A percentile compares a stretch with the other conserved stretches of the same genome.
These are phyloP conservation scores for Mantis religiosa DNA, from an alignment of 2,888 invertebrate genomes.

Conservation along the genomic window DNA sequence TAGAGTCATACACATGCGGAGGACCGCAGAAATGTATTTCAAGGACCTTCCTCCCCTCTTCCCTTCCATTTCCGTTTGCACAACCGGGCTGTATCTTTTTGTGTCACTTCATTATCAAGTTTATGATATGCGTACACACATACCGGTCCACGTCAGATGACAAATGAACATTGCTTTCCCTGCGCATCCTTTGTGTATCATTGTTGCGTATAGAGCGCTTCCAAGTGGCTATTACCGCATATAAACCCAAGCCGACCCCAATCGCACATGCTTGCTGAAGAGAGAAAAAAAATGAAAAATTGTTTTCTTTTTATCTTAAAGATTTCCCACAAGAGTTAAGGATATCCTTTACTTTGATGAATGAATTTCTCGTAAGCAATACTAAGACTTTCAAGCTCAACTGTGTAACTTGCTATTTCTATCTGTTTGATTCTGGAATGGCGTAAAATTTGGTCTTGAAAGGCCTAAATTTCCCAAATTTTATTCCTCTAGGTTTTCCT, in stretches of 20 bases:
- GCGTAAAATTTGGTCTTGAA: too few relatives aligned
- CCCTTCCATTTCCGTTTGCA: neutral
- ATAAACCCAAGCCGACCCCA: neutral
- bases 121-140: neutral
- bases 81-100: neutral
- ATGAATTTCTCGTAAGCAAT: too few relatives aligned
- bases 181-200: neutral
- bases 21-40: neutral
- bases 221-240: neutral
- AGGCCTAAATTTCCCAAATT: too few relatives aligned
- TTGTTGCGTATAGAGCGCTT: neutral
- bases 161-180: neutral
- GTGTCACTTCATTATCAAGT: slow-evolving; percentile 4
- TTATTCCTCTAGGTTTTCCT: too few relatives aligned
- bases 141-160: neutral
- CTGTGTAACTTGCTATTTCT: too few relatives aligned
- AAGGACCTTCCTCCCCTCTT: neutral
- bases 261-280: neutral
- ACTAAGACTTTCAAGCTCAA: too few relatives aligned
- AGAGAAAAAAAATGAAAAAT: neutral
- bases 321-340: neutral
- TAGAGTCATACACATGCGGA: neutral
- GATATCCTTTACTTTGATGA: too few relatives aligned
- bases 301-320: neutral
- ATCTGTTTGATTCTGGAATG: too few relatives aligned